Percentiles rank a stretch among this genome's conserved stretches.
phyloP scores from a whole-genome alignment of 2,888 invertebrate species.

The Tolmerus cingulatus region DNA sequence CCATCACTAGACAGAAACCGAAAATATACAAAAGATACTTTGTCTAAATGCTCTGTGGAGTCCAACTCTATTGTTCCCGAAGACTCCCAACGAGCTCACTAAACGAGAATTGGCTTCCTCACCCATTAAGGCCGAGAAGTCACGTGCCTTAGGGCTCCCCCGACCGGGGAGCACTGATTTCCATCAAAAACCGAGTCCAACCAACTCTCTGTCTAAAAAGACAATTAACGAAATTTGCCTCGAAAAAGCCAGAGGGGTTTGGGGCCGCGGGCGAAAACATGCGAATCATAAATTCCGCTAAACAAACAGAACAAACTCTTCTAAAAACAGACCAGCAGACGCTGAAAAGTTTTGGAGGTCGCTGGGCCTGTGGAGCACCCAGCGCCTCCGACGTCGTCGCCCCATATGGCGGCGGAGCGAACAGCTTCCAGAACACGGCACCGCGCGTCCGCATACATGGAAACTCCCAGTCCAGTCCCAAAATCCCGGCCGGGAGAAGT shows the following conservation, averaged over 20 bases:
- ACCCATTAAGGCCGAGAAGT: background rate
- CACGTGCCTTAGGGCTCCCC: background rate
- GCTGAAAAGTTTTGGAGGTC: background rate
- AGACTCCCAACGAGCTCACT: background rate
- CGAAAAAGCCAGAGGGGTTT: background rate
- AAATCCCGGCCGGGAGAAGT: background rate
- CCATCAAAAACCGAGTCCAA: background rate
- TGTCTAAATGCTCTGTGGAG: background rate
- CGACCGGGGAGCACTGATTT: background rate
- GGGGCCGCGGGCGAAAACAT: background rate
- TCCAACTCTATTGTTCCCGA: background rate
- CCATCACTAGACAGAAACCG: background rate
- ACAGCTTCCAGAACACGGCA: background rate
- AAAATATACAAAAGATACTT: background rate
- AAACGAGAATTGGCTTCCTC: background rate
- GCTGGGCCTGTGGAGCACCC: background rate
- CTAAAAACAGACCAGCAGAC: background rate
- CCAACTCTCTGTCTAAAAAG: background rate
- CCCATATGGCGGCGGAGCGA: background rate
- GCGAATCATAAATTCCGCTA: background rate
- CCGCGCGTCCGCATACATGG: background rate
- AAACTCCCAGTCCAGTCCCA: background rate
- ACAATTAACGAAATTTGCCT: background rate
- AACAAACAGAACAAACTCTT: background rate
- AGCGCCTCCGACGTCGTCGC: background rate